Conservation (phyloP, 2,888 invertebrate species). For the Frankliniella fusca region DNA sequence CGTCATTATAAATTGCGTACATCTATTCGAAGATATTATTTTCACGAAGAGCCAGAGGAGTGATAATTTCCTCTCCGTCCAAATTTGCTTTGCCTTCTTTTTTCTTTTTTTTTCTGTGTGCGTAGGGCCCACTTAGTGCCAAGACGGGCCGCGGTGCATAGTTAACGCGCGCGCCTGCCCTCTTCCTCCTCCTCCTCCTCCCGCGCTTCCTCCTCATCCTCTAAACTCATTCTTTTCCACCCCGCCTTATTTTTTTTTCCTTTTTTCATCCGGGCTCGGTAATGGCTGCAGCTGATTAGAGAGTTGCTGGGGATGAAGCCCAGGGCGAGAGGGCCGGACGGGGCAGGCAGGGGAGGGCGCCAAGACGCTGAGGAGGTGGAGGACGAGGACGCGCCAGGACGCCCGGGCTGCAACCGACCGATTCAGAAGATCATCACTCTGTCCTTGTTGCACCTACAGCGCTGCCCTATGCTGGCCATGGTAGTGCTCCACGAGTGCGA, state of each 20-base stretch:
- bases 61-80: too few species aligned
- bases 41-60: too few species aligned
- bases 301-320: constrained; percentile 1
- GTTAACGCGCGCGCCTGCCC: constrained; percentile 14
- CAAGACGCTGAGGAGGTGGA: background rate
- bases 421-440: too few species aligned
- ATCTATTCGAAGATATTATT: too few species aligned
- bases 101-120: background rate
- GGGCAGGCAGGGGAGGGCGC: background rate
- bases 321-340: background rate
- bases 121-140: constrained; percentile 12
- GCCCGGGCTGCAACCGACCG: too few species aligned
- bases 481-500: too few species aligned
- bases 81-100: too few species aligned
- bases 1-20: too few species aligned
- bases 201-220: too few species aligned
- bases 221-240: constrained; percentile 12
- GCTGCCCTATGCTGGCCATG: too few species aligned
- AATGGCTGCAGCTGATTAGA: constrained; percentile 24
- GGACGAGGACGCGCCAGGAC: background rate
- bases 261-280: background rate
- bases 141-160: constrained; percentile 10
- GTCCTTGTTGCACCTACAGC: too few species aligned
- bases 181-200: background rate
- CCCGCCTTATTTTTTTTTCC: background rate